Conservation (phyloP, 1,140 invertebrate genomes). For the Bombus affinis region DNA sequence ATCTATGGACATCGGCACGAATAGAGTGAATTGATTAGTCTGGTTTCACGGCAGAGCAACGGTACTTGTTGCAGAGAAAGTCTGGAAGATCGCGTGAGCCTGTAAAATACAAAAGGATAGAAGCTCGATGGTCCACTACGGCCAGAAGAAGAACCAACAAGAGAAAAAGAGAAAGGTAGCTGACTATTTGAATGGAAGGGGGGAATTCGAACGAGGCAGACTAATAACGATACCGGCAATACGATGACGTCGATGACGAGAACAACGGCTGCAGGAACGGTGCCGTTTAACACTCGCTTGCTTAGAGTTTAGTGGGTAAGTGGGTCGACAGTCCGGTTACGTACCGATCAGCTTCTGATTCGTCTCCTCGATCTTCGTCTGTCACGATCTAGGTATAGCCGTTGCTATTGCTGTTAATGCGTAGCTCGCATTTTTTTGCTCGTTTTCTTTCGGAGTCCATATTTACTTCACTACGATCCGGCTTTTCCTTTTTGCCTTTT, state of each 20-base stretch:
- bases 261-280: slow-evolving; percentile 40
- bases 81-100: slow-evolving; percentile 45
- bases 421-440: background rate
- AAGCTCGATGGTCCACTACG: slow-evolving; percentile 3
- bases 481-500: background rate
- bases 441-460: slow-evolving; percentile 8
- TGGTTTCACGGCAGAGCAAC: slow-evolving; percentile 64
- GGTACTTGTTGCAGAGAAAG: slow-evolving; percentile 82
- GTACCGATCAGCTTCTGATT: slow-evolving; percentile 62
- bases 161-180: slow-evolving; percentile 34
- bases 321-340: slow-evolving; percentile 77
- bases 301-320: slow-evolving; percentile 80
- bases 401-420: background rate
- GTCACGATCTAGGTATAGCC: background rate
- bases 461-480: background rate
- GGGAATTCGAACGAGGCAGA: slow-evolving; percentile 44
- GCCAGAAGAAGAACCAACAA: background rate
- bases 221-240: slow-evolving; percentile 46
- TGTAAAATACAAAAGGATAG: slow-evolving; percentile 37
- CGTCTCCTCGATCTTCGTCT: slow-evolving; percentile 2
- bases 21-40: background rate
- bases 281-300: slow-evolving; percentile 22
- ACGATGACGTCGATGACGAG: slow-evolving; percentile 41
- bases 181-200: slow-evolving; percentile 2
- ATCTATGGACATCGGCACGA: too few relatives aligned